Conservation (phyloP, 2,797 vertebrate species). For the Basileuterus tristriatus region DNA sequence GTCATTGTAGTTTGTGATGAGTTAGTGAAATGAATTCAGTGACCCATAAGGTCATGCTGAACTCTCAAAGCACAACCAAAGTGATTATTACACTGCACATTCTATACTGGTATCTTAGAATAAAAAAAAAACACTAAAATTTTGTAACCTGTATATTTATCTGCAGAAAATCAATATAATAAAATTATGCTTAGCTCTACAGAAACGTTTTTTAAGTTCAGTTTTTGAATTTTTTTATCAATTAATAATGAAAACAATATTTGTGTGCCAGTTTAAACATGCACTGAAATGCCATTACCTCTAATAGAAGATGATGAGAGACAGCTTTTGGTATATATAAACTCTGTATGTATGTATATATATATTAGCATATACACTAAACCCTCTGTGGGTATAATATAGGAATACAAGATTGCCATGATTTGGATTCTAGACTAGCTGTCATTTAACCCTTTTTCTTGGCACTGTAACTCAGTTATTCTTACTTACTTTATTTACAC, state of each 20-base stretch:
- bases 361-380: not conserved
- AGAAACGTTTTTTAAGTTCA: not conserved
- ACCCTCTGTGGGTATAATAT: not conserved
- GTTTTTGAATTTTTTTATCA: not conserved
- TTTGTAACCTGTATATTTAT: not conserved
- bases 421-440: not conserved
- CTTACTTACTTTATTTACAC: not conserved
- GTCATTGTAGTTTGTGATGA: conserved; percentile 51
- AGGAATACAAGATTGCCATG: not conserved
- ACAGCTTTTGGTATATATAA: not conserved
- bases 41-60: conserved; percentile 20
- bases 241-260: not conserved
- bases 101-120: not conserved
- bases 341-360: not conserved
- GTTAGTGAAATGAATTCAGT: conserved; percentile 60
- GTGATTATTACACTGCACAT: conserved; percentile 4
- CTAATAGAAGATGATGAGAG: not conserved
- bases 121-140: not conserved
- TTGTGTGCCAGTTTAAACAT: not conserved
- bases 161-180: not conserved
- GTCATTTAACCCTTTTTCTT: not conserved
- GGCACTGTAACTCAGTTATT: not conserved
- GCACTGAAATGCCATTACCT: not conserved
- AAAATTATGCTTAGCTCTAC: not conserved
- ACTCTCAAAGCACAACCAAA: conserved; percentile 35